A percentile compares a stretch with the other conserved stretches of the same genome.
Evolutionary conservation across 2,797 vertebrate species (phyloP).

Genomic region (Psittacula echo): DNA sequence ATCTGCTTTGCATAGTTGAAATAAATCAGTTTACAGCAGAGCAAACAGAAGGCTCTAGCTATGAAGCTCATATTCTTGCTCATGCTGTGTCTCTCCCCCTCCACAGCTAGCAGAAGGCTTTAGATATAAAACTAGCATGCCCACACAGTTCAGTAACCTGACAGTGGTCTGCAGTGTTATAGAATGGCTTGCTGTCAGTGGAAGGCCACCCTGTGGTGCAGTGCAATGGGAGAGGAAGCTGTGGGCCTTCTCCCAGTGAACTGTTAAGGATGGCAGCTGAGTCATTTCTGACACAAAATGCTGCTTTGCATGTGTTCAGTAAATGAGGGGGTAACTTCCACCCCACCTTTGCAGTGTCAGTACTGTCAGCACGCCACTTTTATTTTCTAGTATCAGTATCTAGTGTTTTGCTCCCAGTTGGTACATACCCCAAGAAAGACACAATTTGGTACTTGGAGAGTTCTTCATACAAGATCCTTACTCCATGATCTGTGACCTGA

Average conservation of each 20-base stretch:
- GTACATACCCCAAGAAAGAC: conserved; percentile 86
- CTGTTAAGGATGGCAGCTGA: not conserved
- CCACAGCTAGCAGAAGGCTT: not conserved
- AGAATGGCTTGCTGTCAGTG: not conserved
- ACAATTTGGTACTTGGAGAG: conserved; percentile 88
- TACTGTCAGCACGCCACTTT: not conserved
- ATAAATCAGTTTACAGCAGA: not conserved
- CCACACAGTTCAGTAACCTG: not conserved
- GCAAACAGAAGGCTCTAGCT: not conserved
- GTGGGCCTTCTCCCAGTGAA: not conserved
- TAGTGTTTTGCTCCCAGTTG: not conserved
- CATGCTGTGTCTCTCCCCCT: accelerated
- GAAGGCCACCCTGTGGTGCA: not conserved
- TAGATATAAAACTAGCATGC: not conserved
- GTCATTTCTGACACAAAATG: not conserved
- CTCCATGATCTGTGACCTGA: conserved; percentile 88
- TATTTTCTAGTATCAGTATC: not conserved
- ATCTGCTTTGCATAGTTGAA: not conserved
- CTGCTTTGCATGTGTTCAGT: not conserved
- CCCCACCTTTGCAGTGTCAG: not conserved
- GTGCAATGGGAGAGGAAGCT: not conserved
- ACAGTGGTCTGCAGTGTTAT: not conserved
- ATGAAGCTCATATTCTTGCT: not conserved
- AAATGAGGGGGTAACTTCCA: not conserved
- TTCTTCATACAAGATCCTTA: conserved; percentile 88